These are phyloP conservation scores for Lamellibrachia satsuma DNA, from an alignment of 2,888 invertebrate genomes.

Conservation along the genomic window DNA sequence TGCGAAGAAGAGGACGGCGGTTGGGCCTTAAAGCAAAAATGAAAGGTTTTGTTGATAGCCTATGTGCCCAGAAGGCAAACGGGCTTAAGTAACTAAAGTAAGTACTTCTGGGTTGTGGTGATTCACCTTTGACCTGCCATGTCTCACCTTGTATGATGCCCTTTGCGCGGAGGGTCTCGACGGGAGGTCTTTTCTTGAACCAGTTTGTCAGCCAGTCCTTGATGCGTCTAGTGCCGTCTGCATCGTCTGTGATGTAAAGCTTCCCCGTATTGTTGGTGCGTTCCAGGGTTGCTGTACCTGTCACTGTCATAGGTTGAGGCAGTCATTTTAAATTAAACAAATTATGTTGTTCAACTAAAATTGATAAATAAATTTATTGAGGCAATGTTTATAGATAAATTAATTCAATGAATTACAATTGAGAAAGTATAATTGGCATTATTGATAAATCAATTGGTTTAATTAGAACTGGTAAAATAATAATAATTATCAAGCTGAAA, in stretches of 20 bases:
- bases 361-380: too few species aligned
- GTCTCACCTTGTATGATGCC: conserved; percentile 22
- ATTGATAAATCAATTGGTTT: too few species aligned
- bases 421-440: too few species aligned
- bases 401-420: too few species aligned
- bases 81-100: background rate
- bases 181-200: conserved; percentile 18
- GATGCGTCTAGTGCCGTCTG: background rate
- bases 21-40: too few species aligned
- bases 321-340: background rate
- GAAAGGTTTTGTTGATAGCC: too few species aligned
- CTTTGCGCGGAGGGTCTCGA: conserved; percentile 22
- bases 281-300: background rate
- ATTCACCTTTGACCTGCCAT: background rate
- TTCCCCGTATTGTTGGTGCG: background rate
- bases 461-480: too few species aligned
- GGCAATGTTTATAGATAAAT: too few species aligned
- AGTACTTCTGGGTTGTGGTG: background rate
- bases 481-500: too few species aligned
- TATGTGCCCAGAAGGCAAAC: background rate
- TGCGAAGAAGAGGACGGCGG: too few species aligned
- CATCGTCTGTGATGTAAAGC: background rate
- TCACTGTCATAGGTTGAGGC: background rate
- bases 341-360: background rate
- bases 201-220: conserved; percentile 21